Percentiles rank a stretch among this genome's conserved stretches.
Conservation (phyloP, 1,140 invertebrate species). For the Tachypleus tridentatus region DNA sequence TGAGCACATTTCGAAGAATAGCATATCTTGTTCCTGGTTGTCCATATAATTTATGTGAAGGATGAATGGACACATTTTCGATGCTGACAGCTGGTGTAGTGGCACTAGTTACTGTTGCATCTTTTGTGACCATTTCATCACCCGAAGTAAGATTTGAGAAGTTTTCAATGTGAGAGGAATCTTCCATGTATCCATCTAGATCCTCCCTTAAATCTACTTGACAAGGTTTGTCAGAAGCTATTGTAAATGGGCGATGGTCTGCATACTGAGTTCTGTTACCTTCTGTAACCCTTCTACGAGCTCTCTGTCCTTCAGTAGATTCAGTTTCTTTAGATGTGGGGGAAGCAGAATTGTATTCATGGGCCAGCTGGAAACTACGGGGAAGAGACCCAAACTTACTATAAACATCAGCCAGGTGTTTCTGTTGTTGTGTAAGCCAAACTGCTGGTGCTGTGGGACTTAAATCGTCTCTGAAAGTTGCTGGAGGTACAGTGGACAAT, state of each 20-base stretch:
- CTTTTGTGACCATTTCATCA: constrained; percentile 36
- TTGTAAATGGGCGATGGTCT: constrained; percentile 49
- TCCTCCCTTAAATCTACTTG: constrained; percentile 19
- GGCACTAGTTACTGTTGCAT: constrained; percentile 36
- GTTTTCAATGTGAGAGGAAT: constrained; percentile 27
- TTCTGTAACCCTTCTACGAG: constrained; percentile 5
- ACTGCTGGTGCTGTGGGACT: constrained; percentile 45
- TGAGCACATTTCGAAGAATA: constrained; percentile 35
- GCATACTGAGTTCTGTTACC: constrained; percentile 4
- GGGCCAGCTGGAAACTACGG: constrained; percentile 52
- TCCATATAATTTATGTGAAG: constrained; percentile 62
- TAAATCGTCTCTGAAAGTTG: constrained; percentile 11
- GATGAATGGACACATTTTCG: constrained; percentile 46
- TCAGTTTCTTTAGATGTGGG: neutral
- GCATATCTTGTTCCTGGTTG: constrained; percentile 36
- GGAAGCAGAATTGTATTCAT: constrained; percentile 27
- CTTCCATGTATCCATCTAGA: constrained; percentile 38
- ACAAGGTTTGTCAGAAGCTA: constrained; percentile 50
- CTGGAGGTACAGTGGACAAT: constrained; percentile 10
- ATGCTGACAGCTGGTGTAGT: constrained; percentile 35
- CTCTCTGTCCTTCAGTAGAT: no score
- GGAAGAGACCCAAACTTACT: constrained; percentile 61
- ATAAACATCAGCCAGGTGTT: constrained; percentile 35
- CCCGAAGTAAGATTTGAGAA: constrained; percentile 9
- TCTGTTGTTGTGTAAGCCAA: constrained; percentile 46